phyloP scores from a whole-genome alignment of 2,113 vertebrate species.

The human (Homo sapiens) region GRCh38 chr6:160258501-160259000 shows the following conservation, averaged over 20 bases:
- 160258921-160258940: neutral
- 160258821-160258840: constrained; percentile 16
- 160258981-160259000: neutral
- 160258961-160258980: neutral
- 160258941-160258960: neutral
- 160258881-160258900: constrained; percentile 34
- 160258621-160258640: constrained; percentile 87
- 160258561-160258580: constrained; percentile 80
- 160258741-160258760: constrained; percentile 86
- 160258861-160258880: constrained; percentile 51
- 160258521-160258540: constrained; percentile 74
- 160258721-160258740: constrained; percentile 84
- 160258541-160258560: constrained; percentile 81
- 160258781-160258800: neutral
- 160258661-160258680: constrained; percentile 79
- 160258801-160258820: neutral
- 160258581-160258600: constrained; percentile 76
- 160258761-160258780: neutral
- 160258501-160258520: neutral
- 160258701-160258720: constrained; percentile 88
- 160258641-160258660: constrained; percentile 86
- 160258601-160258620: constrained; percentile 84
- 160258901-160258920: neutral
- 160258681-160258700: constrained; percentile 83
- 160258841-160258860: constrained; percentile 62